phyloP scores from a whole-genome alignment of 2,888 invertebrate species.

The Tiliacea aurago region DNA sequence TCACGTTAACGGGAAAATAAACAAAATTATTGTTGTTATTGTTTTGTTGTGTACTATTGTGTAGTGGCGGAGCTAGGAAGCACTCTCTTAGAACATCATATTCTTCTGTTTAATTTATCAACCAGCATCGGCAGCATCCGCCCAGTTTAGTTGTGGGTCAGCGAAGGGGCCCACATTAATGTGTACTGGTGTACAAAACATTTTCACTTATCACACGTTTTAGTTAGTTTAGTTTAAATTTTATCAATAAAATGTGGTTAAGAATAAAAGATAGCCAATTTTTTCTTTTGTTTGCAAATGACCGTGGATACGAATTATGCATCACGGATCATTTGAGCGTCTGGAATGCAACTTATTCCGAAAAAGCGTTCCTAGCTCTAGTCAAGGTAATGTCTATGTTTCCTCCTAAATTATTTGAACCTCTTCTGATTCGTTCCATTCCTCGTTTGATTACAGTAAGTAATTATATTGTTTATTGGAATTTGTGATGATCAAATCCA shows the following conservation, averaged over 20 bases:
- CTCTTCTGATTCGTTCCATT: background rate
- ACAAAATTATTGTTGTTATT: constrained; percentile 17
- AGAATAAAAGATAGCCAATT: constrained; percentile 65
- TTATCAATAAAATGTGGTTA: constrained; percentile 71
- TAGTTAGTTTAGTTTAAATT: too few relatives aligned
- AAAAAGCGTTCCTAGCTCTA: constrained; percentile 70
- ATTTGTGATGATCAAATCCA: background rate
- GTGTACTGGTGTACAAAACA: constrained; percentile 13
- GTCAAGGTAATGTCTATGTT: constrained; percentile 70
- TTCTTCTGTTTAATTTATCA: too few relatives aligned
- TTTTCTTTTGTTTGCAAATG: constrained; percentile 61
- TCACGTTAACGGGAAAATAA: constrained; percentile 16
- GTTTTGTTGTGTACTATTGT: too few relatives aligned
- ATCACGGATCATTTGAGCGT: constrained; percentile 75
- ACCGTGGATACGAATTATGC: constrained; percentile 66
- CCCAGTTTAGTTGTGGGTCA: too few relatives aligned
- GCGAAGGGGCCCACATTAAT: too few relatives aligned
- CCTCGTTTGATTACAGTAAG: background rate
- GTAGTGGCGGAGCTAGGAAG: too few relatives aligned
- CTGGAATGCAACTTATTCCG: constrained; percentile 71
- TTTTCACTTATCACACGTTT: background rate
- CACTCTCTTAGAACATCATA: too few relatives aligned
- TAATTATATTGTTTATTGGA: background rate
- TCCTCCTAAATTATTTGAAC: background rate
- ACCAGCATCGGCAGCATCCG: too few relatives aligned